Base-by-base conservation (phyloP, 2,797 vertebrate species). In the Pseudochromis fuscus region DNA sequence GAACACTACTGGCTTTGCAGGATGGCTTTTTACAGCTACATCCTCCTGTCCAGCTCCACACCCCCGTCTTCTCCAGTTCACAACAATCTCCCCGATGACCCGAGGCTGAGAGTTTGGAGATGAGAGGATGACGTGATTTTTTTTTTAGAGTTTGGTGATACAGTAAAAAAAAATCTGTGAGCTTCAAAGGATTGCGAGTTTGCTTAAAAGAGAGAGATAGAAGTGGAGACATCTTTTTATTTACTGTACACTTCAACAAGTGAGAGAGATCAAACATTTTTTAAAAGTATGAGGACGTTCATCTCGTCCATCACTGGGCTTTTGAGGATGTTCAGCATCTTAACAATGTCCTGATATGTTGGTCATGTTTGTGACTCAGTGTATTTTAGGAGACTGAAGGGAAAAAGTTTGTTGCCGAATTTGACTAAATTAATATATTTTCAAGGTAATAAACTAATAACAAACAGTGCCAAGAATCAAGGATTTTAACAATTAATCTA, bases 61-160 rank as follows among this genome's bases (percentile, higher is more conserved):
- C 64, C 49, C 4, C 12, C 27, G 5, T 33, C 46, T 48, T 55
- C 38, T 49, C 57, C 44, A 50, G 27, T 56, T 25, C 48, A 53
- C 25, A 18, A 21, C 12, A 63, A 68, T 18, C 24, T 30, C 40
- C 40, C 51, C 0, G 37, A 51, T 46, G 38, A 76, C 55, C 53
- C 30, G 5, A 8, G 30, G 5, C 25, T n/a, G 15, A 23, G 31
- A 15, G 16, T 38, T 44, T 9, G 24, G 48, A 9, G 64, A 55
- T n/a, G 55, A 63, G 55, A 66, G 24, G 57, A 70, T 33, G 63
- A 58, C 27, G 38, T 64, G 45, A 24, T 13, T 30, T 57, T 24
- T 50, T 21, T 25, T 23, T 15, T 45, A n/a, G n/a, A 38, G 24
- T 52, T 35, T 28, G n/a, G n/a, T n/a, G n/a, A 23, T 42, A 21